Conservation (phyloP, 2,113 vertebrate genomes). For the Scophthalmus maximus region DNA sequence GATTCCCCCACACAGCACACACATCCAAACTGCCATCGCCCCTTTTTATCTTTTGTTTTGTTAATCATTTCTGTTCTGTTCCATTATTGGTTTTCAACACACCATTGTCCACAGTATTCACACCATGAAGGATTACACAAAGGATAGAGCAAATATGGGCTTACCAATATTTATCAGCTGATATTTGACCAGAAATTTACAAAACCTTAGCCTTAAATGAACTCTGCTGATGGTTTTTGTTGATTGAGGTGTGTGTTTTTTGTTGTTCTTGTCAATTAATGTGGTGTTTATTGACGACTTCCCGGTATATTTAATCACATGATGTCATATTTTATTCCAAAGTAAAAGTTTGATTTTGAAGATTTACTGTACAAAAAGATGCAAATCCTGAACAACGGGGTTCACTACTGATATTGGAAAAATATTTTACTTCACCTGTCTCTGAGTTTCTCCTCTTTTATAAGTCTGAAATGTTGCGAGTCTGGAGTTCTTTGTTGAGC, state of each 20-base stretch:
- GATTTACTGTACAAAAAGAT: neutral
- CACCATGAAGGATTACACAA: constrained; percentile 51
- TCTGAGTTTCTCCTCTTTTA: constrained; percentile 36
- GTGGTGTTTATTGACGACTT: constrained; percentile 14
- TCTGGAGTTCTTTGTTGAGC: constrained; percentile 32
- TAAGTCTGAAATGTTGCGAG: constrained; percentile 42
- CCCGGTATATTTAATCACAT: neutral
- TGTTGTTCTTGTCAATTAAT: no score
- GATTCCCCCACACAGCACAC: constrained; percentile 56
- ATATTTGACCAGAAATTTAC: neutral
- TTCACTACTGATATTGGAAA: constrained; percentile 14
- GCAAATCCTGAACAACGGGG: neutral
- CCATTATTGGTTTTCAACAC: constrained; percentile 47
- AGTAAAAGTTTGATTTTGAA: neutral
- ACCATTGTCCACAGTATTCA: constrained; percentile 41
- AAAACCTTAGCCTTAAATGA: constrained; percentile 17
- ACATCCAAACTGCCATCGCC: constrained; percentile 37
- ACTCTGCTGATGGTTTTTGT: constrained; percentile 28
- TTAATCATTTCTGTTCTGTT: constrained; percentile 57
- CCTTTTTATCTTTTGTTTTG: constrained; percentile 25
- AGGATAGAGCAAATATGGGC: constrained; percentile 67
- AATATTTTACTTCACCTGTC: constrained; percentile 27
- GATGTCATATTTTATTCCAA: neutral
- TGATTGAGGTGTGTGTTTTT: no score
- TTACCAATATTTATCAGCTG: constrained; percentile 28